These are phyloP conservation scores for Anisognathus igniventris DNA, from an alignment of 2,797 vertebrate genomes.

Conservation along the genomic window DNA sequence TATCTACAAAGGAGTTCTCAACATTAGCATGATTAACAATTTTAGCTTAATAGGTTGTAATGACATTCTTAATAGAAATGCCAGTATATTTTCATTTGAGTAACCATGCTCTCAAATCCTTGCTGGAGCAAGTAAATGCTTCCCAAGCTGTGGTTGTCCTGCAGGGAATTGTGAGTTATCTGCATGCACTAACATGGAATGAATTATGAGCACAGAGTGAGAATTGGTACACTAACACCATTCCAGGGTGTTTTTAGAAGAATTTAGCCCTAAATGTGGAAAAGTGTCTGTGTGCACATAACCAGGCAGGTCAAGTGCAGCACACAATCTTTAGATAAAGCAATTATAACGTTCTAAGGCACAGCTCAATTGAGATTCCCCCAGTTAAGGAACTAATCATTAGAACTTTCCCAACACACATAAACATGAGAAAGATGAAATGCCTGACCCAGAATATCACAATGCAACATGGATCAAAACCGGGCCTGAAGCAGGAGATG, in stretches of 20 bases:
- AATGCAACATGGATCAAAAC: background rate
- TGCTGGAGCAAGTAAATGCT: background rate
- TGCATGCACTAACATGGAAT: background rate
- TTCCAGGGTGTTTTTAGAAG: background rate
- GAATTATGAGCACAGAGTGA: background rate
- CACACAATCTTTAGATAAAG: background rate
- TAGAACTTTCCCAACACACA: background rate
- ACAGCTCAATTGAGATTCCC: background rate
- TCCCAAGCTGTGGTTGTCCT: background rate
- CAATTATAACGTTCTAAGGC: background rate
- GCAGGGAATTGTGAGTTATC: background rate
- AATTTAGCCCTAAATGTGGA: background rate
- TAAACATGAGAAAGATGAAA: background rate
- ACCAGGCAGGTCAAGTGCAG: background rate
- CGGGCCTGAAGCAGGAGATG: background rate
- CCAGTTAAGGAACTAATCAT: background rate
- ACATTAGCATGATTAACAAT: background rate
- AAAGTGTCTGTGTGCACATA: background rate
- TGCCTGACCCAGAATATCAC: background rate
- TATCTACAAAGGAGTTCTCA: conserved; percentile 17
- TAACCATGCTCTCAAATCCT: background rate
- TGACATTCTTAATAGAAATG: background rate
- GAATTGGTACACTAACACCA: background rate
- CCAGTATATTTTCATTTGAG: conserved; percentile 4
- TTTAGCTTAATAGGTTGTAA: conserved; percentile 23